Base-by-base conservation (phyloP, 64 coral and sea anemone genomes). In the Exaiptasia diaphana region DNA sequence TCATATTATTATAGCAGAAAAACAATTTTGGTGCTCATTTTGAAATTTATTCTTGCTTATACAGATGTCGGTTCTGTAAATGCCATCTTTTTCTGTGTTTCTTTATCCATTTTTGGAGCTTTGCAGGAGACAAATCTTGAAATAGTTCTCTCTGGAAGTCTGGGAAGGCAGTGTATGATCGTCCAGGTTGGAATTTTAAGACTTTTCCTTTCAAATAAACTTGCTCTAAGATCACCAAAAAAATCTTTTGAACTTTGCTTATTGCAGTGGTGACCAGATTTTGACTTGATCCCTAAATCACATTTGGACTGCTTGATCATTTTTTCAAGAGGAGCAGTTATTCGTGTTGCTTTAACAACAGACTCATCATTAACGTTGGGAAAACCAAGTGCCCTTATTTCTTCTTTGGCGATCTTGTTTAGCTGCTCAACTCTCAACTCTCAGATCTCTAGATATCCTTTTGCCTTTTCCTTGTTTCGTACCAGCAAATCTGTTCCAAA, bases 401-500 rank as follows among this genome's bases (percentile, higher is more conserved):
- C 61, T 83, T 71, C 63, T 54, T 83, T 83, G 14, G 80, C 15
- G 2, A 71, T 28, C 12, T 71, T 50, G 33, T 83, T 83, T 6
- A 71, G 14, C 9, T 83, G 43, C 24, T 83, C 63, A 3, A 70
- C 34, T 46, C 23, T 41, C n/a, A n/a, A n/a, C n/a, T n/a, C 49
- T 52, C 4, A 49, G 27, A 56, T 83, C 80, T 56, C 64, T 41
- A 2, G 80, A 83, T 1, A 83, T 83, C 22, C 64, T 11, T 53
- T 15, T 83, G 5, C 62, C 80, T 39, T 18, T 13, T 52, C 61
- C 80, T 40, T 41, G 3, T 55, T 88, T 59, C 0, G 20, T 40
- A 29, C 28, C 28, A 17, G 65, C 75, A 81, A 74, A 74, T 14
- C 76, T 27, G 50, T 89, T 89, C 76, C 86, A 88, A 20, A 1